Percentiles rank a stretch among this genome's conserved stretches.
phyloP scores from a whole-genome alignment of 2,113 vertebrate species.

The Xiphophorus hellerii region DNA sequence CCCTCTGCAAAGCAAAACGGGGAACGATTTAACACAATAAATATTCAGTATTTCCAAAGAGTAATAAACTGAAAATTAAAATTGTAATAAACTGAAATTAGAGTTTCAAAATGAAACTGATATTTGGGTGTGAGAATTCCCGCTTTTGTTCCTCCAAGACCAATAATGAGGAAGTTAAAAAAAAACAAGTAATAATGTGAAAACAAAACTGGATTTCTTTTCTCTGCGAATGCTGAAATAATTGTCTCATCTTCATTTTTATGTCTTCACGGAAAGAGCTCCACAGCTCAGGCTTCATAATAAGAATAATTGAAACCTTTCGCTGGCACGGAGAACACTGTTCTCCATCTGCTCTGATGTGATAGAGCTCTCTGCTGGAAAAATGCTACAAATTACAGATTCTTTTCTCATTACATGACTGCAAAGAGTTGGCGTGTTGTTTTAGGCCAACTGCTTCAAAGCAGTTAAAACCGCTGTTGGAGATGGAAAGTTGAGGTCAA shows the following conservation, averaged over 20 bases:
- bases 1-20: constrained; percentile 82
- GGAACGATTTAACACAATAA: constrained; percentile 21
- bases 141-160: constrained; percentile 7
- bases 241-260: constrained; percentile 21
- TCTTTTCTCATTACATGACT: constrained; percentile 22
- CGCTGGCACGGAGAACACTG: constrained; percentile 23
- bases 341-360: constrained; percentile 28
- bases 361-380: constrained; percentile 16
- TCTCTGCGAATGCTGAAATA: constrained; percentile 15
- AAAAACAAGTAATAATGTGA: not conserved
- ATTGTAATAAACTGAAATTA: not conserved
- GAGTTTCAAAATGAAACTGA: not conserved
- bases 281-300: constrained; percentile 5
- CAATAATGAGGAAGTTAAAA: not conserved
- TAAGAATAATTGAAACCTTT: constrained; percentile 36
- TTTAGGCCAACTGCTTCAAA: not conserved
- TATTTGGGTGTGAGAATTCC: not conserved
- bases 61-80: not conserved
- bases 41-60: not conserved
- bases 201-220: constrained; percentile 22
- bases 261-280: constrained; percentile 2
- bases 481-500: constrained; percentile 9
- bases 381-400: not conserved
- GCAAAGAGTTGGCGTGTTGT: constrained; percentile 4
- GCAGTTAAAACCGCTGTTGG: constrained; percentile 8